Evolutionary conservation across 2,113 vertebrate genomes (phyloP).

Genomic region (Centropristis striata): DNA sequence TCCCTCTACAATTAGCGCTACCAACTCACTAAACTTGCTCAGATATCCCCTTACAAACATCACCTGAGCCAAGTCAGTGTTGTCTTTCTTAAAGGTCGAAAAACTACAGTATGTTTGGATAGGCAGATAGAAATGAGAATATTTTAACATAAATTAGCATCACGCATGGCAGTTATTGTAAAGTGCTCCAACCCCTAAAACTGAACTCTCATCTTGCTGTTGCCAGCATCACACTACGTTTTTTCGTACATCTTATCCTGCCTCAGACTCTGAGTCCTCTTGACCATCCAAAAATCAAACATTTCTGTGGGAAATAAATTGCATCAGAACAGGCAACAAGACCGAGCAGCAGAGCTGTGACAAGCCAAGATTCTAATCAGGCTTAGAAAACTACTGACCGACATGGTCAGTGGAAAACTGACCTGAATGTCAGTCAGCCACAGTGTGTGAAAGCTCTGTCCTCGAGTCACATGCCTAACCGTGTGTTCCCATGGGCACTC

Average conservation of each 20-base stretch:
- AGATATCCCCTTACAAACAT: background rate
- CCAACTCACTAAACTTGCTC: background rate
- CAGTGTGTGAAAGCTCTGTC: constrained; percentile 6
- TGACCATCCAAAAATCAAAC: background rate
- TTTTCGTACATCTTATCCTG: background rate
- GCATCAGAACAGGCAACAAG: background rate
- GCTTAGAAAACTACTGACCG: constrained; percentile 8
- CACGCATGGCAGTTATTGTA: background rate
- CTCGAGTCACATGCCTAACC: constrained; percentile 20
- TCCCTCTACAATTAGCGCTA: background rate
- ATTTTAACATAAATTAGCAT: background rate
- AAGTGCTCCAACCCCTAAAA: background rate
- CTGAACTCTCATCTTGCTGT: background rate
- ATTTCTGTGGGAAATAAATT: background rate
- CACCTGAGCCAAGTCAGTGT: background rate
- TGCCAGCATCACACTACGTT: background rate
- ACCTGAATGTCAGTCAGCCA: background rate
- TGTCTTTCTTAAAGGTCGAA: background rate
- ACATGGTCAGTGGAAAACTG: constrained; percentile 26
- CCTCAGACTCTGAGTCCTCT: background rate
- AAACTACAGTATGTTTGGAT: background rate
- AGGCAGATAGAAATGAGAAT: background rate
- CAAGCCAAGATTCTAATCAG: background rate
- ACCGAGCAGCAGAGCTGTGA: background rate
- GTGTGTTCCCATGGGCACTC: background rate